Conservation (phyloP, 2,113 vertebrate genomes). For the Saccopteryx leptura region DNA sequence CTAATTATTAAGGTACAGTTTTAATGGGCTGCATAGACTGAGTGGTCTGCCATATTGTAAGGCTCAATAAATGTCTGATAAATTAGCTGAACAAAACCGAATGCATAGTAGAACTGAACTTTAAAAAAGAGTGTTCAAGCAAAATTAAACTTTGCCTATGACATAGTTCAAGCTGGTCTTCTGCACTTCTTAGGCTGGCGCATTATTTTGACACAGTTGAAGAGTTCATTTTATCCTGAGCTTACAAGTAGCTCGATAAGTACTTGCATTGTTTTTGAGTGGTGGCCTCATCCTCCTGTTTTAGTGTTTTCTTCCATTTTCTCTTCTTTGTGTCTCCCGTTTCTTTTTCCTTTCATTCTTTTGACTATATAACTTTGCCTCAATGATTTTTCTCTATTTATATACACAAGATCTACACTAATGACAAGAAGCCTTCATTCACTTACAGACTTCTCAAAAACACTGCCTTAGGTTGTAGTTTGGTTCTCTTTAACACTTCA, state of each 20-base stretch:
- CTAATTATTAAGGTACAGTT: neutral
- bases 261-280: neutral
- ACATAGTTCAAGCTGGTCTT: neutral
- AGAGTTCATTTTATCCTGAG: neutral
- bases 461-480: neutral
- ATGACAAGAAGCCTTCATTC: neutral
- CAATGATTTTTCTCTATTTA: neutral
- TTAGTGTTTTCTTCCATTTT: neutral
- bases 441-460: neutral
- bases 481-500: neutral
- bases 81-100: neutral
- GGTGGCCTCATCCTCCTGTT: neutral
- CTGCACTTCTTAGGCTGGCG: neutral
- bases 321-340: neutral
- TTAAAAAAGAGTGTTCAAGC: slow-evolving; percentile 35
- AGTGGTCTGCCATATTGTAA: neutral
- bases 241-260: neutral
- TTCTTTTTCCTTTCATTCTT: slow-evolving; percentile 6
- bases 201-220: neutral
- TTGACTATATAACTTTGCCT: neutral
- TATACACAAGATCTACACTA: neutral
- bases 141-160: neutral
- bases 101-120: neutral
- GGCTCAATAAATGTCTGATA: slow-evolving; percentile 13
- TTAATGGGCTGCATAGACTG: neutral